A percentile compares a stretch with the other conserved stretches of the same genome.
phyloP scores from a whole-genome alignment of 2,888 invertebrate genomes.

The Protophormia terraenovae region DNA sequence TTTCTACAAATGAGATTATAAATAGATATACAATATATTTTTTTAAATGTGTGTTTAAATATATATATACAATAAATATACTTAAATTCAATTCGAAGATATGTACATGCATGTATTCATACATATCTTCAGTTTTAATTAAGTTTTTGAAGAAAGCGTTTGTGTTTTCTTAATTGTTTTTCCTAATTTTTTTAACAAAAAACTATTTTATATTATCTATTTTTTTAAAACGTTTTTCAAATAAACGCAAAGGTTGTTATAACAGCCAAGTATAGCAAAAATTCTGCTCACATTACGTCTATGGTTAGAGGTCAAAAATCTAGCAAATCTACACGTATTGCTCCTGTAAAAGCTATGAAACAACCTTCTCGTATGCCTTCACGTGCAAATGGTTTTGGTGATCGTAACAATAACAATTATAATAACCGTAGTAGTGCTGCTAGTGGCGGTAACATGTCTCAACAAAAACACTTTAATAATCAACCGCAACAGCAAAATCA shows the following conservation, averaged over 20 bases:
- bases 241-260: constrained; percentile 72
- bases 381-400: constrained; percentile 50
- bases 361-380: constrained; percentile 64
- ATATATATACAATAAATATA: background rate
- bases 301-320: constrained; percentile 76
- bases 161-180: background rate
- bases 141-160: constrained; percentile 40
- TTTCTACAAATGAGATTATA: constrained; percentile 59
- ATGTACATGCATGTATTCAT: constrained; percentile 28
- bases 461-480: constrained; percentile 39
- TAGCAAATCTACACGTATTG: constrained; percentile 68
- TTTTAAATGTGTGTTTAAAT: constrained; percentile 28
- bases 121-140: constrained; percentile 42
- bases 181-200: constrained; percentile 18
- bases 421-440: constrained; percentile 48
- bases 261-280: constrained; percentile 74
- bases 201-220: background rate
- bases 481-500: constrained; percentile 52
- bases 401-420: constrained; percentile 58
- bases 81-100: constrained; percentile 31
- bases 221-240: background rate
- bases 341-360: constrained; percentile 67
- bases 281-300: constrained; percentile 77
- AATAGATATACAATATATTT: no score
- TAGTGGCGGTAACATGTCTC: constrained; percentile 38